These are phyloP conservation scores for Drosophila putrida DNA, from an alignment of 2,888 invertebrate species.

Conservation along the genomic window DNA sequence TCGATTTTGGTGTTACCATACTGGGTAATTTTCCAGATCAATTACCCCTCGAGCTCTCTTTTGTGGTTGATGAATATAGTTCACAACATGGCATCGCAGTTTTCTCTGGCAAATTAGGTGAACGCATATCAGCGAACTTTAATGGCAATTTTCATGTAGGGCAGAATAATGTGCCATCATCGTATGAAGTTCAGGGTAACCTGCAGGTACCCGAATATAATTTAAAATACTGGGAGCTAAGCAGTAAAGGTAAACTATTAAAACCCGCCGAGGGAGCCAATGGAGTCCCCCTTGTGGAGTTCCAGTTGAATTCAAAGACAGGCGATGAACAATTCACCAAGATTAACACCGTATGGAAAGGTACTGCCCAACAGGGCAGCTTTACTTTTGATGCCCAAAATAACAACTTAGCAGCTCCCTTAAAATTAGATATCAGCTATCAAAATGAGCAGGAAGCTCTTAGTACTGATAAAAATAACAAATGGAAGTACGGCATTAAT, in stretches of 20 bases:
- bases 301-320: conserved; percentile 58
- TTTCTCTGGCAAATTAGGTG: conserved; percentile 86
- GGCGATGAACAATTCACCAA: conserved; percentile 68
- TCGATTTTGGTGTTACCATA: conserved; percentile 50
- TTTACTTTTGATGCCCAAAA: conserved; percentile 69
- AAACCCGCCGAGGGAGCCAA: conserved; percentile 66
- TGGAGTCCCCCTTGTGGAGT: conserved; percentile 61
- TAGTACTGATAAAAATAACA: conserved; percentile 54
- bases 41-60: conserved; percentile 75
- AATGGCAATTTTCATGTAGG: conserved; percentile 85
- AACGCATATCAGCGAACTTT: conserved; percentile 84
- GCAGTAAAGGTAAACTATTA: conserved; percentile 83
- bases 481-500: conserved; percentile 61
- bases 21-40: conserved; percentile 83
- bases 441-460: conserved; percentile 64
- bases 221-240: conserved; percentile 84
- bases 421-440: conserved; percentile 78
- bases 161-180: conserved; percentile 84
- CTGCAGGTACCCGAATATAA: conserved; percentile 87
- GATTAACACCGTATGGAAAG: conserved; percentile 66
- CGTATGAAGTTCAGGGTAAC: conserved; percentile 86
- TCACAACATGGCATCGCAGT: conserved; percentile 83
- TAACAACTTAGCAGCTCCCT: conserved; percentile 60
- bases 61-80: conserved; percentile 79
- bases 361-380: conserved; percentile 68